Evolutionary conservation across 2,888 invertebrate genomes (phyloP), one percentile per base, ranked within the genome.

Genomic region (Trisateles emortualis): DNA sequence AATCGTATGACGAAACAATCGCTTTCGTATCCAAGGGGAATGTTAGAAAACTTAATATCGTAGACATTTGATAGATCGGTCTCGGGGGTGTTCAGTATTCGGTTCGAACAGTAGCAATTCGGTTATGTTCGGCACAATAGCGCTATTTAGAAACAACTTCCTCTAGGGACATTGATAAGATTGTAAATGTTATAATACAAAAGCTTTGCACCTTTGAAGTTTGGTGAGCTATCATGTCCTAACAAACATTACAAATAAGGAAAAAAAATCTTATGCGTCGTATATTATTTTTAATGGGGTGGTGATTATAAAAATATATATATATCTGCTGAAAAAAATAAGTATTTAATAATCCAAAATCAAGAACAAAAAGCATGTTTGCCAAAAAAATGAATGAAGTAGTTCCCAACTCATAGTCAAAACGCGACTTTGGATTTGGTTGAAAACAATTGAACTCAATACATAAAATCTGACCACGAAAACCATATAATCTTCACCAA

Each of bases 1-100:
- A 75, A 83, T 87, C 86, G 87, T 85, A 92, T 92, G 86, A 86
- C 87, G 80, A 91, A 87, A 91, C 90, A 90, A 89, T 90, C 81
- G 84, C 76, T 82, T 85, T 86, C 75, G 73, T 82, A 88, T 79
- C 77, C 77, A 74, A 77, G 79, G 81, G 83, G 83, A 76, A 71
- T 76, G 79, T 81, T 82, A 78, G 74, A 81, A 81, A 86, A 86
- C 83, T 86, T 84, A 84, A 84, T 87, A 82, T 83, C 78, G 64
- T 80, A 75, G 87, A 84, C 82, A 71, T 84, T 88, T 91, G 92
- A 92, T 90, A 84, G 89, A 92, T 92, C 83, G 88, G 81, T 84
- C 92, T 81, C 90, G 57, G 47, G 90, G 88, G 88, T 69, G 67
- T 72, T 71, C 40, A 62, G 59, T 43, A 46, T 24, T 62, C 29